Conservation (phyloP, 2,113 vertebrate species). For the Hoplias malabaricus region DNA sequence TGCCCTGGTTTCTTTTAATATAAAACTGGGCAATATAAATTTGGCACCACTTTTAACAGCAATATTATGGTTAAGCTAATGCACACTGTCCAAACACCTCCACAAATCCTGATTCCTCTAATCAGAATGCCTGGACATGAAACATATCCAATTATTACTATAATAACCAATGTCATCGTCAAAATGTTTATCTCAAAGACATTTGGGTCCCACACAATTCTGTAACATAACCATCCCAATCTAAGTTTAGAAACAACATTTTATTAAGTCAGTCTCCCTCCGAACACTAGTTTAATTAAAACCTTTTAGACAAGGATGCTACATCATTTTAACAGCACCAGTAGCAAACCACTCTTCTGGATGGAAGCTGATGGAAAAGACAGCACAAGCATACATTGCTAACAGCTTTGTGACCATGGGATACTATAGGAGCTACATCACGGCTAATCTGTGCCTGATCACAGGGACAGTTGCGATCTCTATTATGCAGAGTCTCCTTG, state of each 20-base stretch:
- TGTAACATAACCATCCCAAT: conserved; percentile 56
- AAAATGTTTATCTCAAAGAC: neutral
- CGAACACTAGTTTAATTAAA: conserved; percentile 89
- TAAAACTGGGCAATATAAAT: too few relatives aligned
- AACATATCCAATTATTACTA: too few relatives aligned
- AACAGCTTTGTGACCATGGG: neutral
- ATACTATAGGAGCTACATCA: neutral
- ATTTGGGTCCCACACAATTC: neutral
- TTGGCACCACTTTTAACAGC: too few relatives aligned
- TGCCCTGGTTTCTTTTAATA: too few relatives aligned
- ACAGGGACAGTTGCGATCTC: neutral
- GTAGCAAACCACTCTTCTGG: conserved; percentile 9
- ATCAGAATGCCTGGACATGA: too few relatives aligned
- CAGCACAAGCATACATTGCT: neutral
- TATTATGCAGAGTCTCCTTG: neutral
- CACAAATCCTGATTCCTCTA: too few relatives aligned
- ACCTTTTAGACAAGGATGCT: conserved; percentile 86
- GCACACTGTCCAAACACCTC: too few relatives aligned
- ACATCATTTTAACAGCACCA: conserved; percentile 81
- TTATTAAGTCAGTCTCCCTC: conserved; percentile 91
- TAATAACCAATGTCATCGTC: too few relatives aligned
- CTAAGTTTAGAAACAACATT: conserved; percentile 81
- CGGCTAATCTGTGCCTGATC: neutral
- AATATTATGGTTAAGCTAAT: too few relatives aligned
- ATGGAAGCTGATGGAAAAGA: neutral